phyloP scores from a whole-genome alignment of 2,113 vertebrate genomes.

The Phyllostomus discolor region DNA sequence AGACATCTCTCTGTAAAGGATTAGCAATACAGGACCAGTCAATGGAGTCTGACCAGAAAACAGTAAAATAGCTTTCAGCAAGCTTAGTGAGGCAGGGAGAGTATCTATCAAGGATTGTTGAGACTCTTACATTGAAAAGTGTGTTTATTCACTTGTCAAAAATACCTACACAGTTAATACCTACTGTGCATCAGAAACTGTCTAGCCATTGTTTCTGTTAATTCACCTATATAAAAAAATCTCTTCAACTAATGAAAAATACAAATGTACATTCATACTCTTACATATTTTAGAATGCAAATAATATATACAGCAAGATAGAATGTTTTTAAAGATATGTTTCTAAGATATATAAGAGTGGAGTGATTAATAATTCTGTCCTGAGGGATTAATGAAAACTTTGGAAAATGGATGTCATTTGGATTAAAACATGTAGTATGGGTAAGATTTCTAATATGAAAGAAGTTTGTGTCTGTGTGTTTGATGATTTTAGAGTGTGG shows the following conservation, averaged over 20 bases:
- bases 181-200: neutral
- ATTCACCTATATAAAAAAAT: neutral
- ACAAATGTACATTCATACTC: neutral
- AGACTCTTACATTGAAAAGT: neutral
- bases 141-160: neutral
- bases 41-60: neutral
- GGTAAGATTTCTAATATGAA: neutral
- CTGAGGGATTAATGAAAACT: neutral
- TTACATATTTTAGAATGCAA: neutral
- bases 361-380: neutral
- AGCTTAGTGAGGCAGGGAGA: neutral
- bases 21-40: neutral
- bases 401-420: neutral
- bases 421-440: neutral
- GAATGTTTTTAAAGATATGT: neutral
- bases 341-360: neutral
- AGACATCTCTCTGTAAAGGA: neutral
- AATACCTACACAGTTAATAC: neutral
- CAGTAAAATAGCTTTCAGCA: neutral
- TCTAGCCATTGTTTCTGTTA: neutral
- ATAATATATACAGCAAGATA: neutral
- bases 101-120: neutral
- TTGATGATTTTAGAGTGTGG: neutral
- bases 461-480: neutral
- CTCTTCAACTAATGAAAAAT: neutral